phyloP scores from a whole-genome alignment of 2,888 invertebrate species.

The Cosmia trapezina region DNA sequence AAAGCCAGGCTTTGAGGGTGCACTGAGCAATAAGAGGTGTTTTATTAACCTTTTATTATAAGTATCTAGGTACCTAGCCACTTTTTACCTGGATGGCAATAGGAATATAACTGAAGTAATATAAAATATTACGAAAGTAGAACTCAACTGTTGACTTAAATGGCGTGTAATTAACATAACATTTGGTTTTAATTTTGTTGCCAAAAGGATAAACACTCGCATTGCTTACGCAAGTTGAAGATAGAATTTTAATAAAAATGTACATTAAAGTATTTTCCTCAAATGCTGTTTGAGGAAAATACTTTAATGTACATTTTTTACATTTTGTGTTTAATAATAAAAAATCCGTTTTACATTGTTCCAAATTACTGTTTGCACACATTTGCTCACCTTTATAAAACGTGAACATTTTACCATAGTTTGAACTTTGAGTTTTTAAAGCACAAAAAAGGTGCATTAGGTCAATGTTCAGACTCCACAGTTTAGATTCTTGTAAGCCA shows the following conservation, averaged over 20 bases:
- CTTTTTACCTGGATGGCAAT: not conserved
- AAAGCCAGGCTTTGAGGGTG: constrained; percentile 24
- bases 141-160: not conserved
- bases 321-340: constrained; percentile 29
- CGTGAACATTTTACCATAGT: constrained; percentile 22
- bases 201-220: not conserved
- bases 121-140: constrained; percentile 2
- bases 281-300: too few species aligned
- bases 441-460: too few species aligned
- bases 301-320: too few species aligned
- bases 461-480: too few species aligned
- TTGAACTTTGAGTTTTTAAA: too few species aligned
- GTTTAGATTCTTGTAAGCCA: too few species aligned
- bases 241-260: constrained; percentile 11
- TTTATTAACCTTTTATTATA: constrained; percentile 4
- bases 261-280: too few species aligned
- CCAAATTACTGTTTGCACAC: constrained; percentile 48
- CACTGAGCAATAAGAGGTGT: constrained; percentile 12
- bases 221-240: constrained; percentile 1
- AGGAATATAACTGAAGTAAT: too few species aligned
- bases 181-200: constrained; percentile 6
- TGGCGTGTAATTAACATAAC: constrained; percentile 3
- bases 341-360: constrained; percentile 43
- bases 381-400: constrained; percentile 48
- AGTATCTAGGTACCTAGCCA: not conserved